Evolutionary conservation across 1,140 invertebrate genomes (phyloP), one percentile per base, ranked within the genome.

Genomic region (Lethocerus indicus): DNA sequence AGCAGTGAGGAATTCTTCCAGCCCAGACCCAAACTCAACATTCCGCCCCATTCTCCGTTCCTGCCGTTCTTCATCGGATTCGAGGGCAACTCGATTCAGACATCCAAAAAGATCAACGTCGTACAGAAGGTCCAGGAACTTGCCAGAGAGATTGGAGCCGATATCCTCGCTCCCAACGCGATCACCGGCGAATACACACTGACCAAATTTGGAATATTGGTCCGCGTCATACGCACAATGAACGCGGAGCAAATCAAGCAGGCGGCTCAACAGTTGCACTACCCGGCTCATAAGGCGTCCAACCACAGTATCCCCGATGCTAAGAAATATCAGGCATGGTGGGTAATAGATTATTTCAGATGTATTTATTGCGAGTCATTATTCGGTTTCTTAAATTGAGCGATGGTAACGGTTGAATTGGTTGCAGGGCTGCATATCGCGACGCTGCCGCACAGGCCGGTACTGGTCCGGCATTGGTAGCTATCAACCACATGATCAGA

Each of bases 371-470:
- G 12, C 16, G 41, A n/a, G 9, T 36, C 29, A 37, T 20, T 2
- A n/a, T 18, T 23, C 14, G 25, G n/a, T 4, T 16, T 6, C 7
- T 39, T 37, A n/a, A 24, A 4, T 23, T 21, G 13, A 13, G n/a
- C 23, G 4, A 42, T 24, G 23, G 1, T 24, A 20, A 42, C 16
- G 3, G 6, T 28, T 44, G 20, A 9, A 27, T 39, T 5, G 18
- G n/a, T 48, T 40, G 12, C 25, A 50, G 75, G 75, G 63, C 59
- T 52, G 63, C 71, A 6, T 77, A 69, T 60, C 71, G 73, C 37
- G 76, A 80, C 56, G 72, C 73, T 21, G 65, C 81, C 3, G 63
- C 70, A 14, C 68, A 77, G 62, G 64, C 71, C 27, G 81, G 79
- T 50, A 81, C 76, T 14, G 66, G 70, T 32, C 76, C 79, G 4